A percentile compares a stretch with the other conserved stretches of the same genome.
Conservation (phyloP, 2,113 vertebrate species). For the Ailurus styani region DNA sequence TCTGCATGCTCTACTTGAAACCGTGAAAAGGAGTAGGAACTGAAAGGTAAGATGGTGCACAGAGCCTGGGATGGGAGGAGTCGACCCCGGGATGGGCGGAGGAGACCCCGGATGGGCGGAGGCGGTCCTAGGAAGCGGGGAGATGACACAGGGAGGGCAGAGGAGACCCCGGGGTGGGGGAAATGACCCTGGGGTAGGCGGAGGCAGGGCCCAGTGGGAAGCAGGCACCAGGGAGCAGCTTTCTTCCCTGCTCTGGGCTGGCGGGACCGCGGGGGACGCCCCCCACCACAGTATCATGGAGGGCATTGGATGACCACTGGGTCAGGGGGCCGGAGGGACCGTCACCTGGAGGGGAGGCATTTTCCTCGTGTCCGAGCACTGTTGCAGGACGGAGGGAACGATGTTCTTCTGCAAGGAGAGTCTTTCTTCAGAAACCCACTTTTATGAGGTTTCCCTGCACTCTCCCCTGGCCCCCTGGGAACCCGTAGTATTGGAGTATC, state of each 20-base stretch:
- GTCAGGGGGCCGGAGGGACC: not conserved
- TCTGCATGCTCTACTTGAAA: rapidly evolving
- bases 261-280: not conserved
- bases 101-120: not conserved
- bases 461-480: no score
- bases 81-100: not conserved
- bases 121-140: no score
- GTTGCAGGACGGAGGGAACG: not conserved
- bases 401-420: not conserved
- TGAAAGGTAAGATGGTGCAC: rapidly evolving
- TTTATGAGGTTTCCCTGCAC: not conserved
- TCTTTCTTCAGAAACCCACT: not conserved
- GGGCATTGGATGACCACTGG: no score
- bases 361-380: rapidly evolving
- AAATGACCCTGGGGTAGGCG: not conserved
- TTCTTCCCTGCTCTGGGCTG: not conserved
- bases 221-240: not conserved
- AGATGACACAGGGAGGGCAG: no score
- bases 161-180: not conserved
- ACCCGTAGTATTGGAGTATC: rapidly evolving
- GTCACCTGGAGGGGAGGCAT: not conserved
- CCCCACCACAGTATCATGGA: rapidly evolving
- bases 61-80: not conserved
- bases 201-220: not conserved
- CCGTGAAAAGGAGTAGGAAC: no score